These are phyloP conservation scores for Sylvilagus bachmani DNA, from an alignment of 2,113 vertebrate species.

Conservation along the genomic window DNA sequence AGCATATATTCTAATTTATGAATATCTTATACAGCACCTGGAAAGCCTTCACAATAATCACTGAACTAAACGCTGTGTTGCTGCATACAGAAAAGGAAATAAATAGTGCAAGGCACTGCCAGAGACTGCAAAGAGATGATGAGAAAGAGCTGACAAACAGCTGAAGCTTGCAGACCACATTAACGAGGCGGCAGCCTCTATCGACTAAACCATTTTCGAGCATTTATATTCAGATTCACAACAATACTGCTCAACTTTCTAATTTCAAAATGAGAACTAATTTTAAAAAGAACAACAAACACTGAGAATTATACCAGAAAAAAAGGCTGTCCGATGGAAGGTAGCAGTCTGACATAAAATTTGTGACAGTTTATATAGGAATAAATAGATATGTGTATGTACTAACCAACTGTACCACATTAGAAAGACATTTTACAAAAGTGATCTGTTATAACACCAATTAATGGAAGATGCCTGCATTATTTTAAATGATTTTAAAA, in stretches of 20 bases:
- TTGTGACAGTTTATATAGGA: not conserved
- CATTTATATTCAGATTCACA: not conserved
- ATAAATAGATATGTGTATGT: not conserved
- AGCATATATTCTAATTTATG: conserved; percentile 46
- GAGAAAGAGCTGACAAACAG: not conserved
- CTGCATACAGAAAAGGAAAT: not conserved
- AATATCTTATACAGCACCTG: conserved; percentile 22
- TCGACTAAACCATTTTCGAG: not conserved
- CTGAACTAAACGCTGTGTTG: not conserved
- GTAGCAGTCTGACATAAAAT: not conserved
- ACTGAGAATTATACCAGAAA: not conserved
- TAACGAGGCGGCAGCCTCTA: not conserved
- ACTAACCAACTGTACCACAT: not conserved
- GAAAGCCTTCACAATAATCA: conserved; percentile 22
- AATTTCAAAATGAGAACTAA: conserved; percentile 48
- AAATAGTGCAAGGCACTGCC: not conserved
- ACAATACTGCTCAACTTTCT: not conserved
- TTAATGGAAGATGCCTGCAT: conserved; percentile 38
- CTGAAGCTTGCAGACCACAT: not conserved
- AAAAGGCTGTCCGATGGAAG: not conserved
- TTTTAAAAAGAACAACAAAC: conserved; percentile 2
- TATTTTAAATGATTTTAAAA: conserved; percentile 63
- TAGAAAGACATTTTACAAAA: conserved; percentile 16
- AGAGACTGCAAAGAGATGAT: not conserved
- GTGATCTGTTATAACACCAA: conserved; percentile 19